phyloP scores from a whole-genome alignment of 1,140 invertebrate genomes.

The Megalonaias nervosa region DNA sequence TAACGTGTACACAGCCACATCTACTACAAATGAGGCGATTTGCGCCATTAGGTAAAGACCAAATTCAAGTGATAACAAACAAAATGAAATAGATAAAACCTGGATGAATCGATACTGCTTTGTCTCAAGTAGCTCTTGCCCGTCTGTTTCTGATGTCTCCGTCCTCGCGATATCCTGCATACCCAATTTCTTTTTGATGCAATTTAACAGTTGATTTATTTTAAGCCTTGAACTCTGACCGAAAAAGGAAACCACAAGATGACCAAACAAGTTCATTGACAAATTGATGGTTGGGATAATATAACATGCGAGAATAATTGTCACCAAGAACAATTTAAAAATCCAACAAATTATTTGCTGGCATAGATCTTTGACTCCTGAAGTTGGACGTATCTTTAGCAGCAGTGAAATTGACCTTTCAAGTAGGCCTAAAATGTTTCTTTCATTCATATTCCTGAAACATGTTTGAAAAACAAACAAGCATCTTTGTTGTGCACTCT shows the following conservation, averaged over 20 bases:
- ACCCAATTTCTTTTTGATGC: not conserved
- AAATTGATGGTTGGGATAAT: slow-evolving; percentile 23
- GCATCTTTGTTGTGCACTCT: slow-evolving; percentile 15
- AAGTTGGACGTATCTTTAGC: slow-evolving; percentile 7
- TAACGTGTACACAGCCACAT: slow-evolving; percentile 43
- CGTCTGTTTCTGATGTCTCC: slow-evolving; percentile 11
- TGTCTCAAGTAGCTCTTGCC: not conserved
- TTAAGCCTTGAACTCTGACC: not conserved
- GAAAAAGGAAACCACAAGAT: slow-evolving; percentile 10
- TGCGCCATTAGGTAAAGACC: slow-evolving; percentile 36
- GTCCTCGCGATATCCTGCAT: not conserved
- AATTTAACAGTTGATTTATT: not conserved
- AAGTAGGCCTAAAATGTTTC: slow-evolving; percentile 10
- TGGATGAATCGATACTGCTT: slow-evolving; percentile 8
- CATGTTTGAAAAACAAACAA: slow-evolving; percentile 16
- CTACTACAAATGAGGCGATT: slow-evolving; percentile 40
- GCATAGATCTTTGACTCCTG: slow-evolving; percentile 18
- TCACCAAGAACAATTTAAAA: slow-evolving; percentile 1
- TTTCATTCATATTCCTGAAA: slow-evolving; percentile 19
- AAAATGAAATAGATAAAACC: slow-evolving; percentile 19
- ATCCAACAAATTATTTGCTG: slow-evolving; percentile 12
- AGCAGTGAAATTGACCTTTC: slow-evolving; percentile 1
- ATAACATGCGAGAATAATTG: slow-evolving; percentile 23
- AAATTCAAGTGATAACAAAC: slow-evolving; percentile 37
- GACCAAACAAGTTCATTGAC: slow-evolving; percentile 10